Evolutionary conservation across 2,113 vertebrate species (phyloP).

Genomic region (Gambusia affinis): DNA sequence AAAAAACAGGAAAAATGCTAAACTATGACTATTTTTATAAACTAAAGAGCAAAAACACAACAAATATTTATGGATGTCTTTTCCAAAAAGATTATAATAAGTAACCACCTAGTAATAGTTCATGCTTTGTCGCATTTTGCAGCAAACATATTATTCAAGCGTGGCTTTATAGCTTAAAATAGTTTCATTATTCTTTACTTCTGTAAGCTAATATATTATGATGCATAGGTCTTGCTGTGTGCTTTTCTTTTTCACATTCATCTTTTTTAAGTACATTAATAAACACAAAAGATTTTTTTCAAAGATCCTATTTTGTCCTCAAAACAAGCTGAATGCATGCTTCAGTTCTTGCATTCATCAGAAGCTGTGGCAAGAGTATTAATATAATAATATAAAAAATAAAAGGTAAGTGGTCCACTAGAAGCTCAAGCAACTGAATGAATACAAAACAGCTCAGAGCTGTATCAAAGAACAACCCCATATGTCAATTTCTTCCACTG

Average conservation of each 20-base stretch:
- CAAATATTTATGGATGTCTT: slow-evolving; percentile 72
- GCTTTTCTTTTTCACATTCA: slow-evolving; percentile 76
- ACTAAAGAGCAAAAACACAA: slow-evolving; percentile 46
- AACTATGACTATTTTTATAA: slow-evolving; percentile 28
- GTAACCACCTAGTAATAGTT: slow-evolving; percentile 80
- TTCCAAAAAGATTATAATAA: slow-evolving; percentile 77
- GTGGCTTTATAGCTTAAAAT: slow-evolving; percentile 78
- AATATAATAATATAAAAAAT: slow-evolving; percentile 58
- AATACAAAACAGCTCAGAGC: slow-evolving; percentile 60
- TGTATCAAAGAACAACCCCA: slow-evolving; percentile 51
- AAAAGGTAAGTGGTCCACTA: slow-evolving; percentile 34
- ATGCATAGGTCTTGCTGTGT: slow-evolving; percentile 67
- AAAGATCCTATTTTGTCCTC: slow-evolving; percentile 79
- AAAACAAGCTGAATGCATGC: slow-evolving; percentile 78
- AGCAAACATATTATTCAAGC: slow-evolving; percentile 79
- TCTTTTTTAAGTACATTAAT: slow-evolving; percentile 84
- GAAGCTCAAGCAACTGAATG: slow-evolving; percentile 51
- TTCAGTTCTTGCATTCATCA: slow-evolving; percentile 80
- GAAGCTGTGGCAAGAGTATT: slow-evolving; percentile 66
- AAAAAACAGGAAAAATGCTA: slow-evolving; percentile 3
- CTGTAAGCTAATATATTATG: slow-evolving; percentile 74
- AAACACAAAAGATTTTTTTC: slow-evolving; percentile 81
- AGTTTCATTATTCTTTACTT: slow-evolving; percentile 81
- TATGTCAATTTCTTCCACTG: slow-evolving; percentile 48
- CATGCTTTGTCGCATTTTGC: slow-evolving; percentile 79